A percentile compares a stretch with the other conserved stretches of the same genome.
Conservation (phyloP, 2,797 vertebrate species). For the Megalops cyprinoides region DNA sequence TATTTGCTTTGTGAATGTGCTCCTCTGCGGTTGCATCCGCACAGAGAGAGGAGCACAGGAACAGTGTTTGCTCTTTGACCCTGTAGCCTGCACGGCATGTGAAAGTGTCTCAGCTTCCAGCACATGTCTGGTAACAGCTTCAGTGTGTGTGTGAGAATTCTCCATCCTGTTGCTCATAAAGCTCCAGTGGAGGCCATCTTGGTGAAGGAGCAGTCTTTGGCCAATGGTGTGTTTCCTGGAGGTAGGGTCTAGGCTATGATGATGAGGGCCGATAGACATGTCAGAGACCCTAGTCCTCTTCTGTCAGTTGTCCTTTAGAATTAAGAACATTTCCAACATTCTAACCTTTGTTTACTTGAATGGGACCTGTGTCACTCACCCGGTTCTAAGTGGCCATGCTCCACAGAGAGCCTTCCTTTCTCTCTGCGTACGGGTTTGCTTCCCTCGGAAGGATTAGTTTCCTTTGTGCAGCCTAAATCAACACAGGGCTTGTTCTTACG, state of each 20-base stretch:
- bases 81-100: constrained; percentile 61
- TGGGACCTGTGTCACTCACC: constrained; percentile 85
- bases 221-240: constrained; percentile 68
- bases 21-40: constrained; percentile 27
- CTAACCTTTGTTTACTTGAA: constrained; percentile 88
- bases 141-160: constrained; percentile 61
- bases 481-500: constrained; percentile 83
- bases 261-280: constrained; percentile 66
- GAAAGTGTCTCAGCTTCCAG: constrained; percentile 74
- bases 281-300: constrained; percentile 59
- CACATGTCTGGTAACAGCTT: constrained; percentile 74
- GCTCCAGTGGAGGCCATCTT: constrained; percentile 63
- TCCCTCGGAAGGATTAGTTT: constrained; percentile 93
- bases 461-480: constrained; percentile 95
- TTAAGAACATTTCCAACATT: constrained; percentile 82
- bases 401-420: constrained; percentile 80
- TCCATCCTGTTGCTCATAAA: constrained; percentile 62
- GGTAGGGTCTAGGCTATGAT: constrained; percentile 49
- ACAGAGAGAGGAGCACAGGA: constrained; percentile 30
- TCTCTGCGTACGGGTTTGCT: constrained; percentile 85
- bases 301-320: constrained; percentile 46
- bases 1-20: constrained; percentile 10
- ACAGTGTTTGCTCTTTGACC: constrained; percentile 61
- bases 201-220: constrained; percentile 78
- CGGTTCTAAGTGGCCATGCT: constrained; percentile 81